Percentiles rank a stretch among this genome's conserved stretches.
Conservation (phyloP, 2,797 vertebrate species). For the Tamandua tetradactyla region DNA sequence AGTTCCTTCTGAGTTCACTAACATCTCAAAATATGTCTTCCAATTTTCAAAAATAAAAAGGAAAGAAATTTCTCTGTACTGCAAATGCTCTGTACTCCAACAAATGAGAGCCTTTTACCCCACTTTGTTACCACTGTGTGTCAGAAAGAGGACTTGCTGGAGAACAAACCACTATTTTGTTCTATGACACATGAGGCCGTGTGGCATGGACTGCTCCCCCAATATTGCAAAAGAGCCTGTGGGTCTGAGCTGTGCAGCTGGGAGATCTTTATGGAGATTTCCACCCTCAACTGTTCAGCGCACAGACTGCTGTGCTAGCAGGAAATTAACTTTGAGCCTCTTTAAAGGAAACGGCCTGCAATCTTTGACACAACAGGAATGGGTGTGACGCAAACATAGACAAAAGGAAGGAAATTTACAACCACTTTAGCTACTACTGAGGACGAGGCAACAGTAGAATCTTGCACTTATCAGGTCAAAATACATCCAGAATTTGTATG, state of each 20-base stretch:
- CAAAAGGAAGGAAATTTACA: slow-evolving; percentile 57
- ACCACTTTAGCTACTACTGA: not conserved
- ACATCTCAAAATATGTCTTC: not conserved
- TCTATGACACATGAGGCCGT: rapidly evolving
- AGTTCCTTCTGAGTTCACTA: not conserved
- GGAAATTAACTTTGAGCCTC: slow-evolving; percentile 52
- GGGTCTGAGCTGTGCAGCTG: not conserved
- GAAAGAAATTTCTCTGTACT: not conserved
- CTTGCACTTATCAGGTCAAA: not conserved
- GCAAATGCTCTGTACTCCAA: too few species aligned
- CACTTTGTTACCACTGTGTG: rapidly evolving
- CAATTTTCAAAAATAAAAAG: not conserved
- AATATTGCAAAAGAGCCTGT: rapidly evolving
- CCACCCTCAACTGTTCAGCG: not conserved
- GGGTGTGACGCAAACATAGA: not conserved
- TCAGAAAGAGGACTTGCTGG: not conserved
- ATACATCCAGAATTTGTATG: not conserved
- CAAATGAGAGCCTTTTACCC: not conserved
- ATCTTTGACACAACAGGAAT: not conserved
- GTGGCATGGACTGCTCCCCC: not conserved
- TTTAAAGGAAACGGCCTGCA: slow-evolving; percentile 34
- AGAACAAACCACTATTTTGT: not conserved
- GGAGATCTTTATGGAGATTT: not conserved
- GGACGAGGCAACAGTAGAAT: rapidly evolving
- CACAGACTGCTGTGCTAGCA: slow-evolving; percentile 19